Percentiles rank a stretch among this genome's conserved stretches.
Evolutionary conservation across 2,113 vertebrate species (phyloP).

Genomic region (Toxotes chatareus): DNA sequence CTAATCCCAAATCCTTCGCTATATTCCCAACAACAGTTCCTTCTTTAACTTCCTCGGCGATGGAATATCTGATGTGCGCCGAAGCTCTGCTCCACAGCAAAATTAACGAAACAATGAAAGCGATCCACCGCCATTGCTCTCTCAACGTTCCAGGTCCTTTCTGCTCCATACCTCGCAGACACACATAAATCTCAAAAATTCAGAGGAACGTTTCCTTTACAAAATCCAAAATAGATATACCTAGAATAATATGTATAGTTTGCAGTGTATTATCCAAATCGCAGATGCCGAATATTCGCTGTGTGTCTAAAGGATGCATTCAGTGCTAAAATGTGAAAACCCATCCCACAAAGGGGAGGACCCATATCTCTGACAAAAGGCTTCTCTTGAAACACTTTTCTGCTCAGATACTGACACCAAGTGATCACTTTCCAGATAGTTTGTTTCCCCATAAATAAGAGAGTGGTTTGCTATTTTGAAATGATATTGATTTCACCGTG

Average conservation of each 20-base stretch:
- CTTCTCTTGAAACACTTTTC: neutral
- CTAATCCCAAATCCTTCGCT: constrained; percentile 80
- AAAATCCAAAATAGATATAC: neutral
- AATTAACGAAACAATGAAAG: constrained; percentile 6
- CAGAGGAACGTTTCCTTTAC: neutral
- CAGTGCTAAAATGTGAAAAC: neutral
- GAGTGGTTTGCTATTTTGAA: neutral
- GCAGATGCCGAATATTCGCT: neutral
- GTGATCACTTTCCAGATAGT: neutral
- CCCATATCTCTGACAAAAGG: constrained; percentile 7
- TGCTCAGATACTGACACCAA: constrained; percentile 38
- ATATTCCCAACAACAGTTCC: constrained; percentile 76
- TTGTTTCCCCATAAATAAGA: neutral
- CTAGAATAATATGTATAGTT: neutral
- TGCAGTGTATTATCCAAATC: neutral
- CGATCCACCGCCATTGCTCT: neutral
- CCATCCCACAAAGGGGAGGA: constrained; percentile 41
- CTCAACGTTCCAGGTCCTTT: constrained; percentile 19
- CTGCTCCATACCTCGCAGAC: constrained; percentile 56
- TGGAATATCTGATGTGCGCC: constrained; percentile 76
- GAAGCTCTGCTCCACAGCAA: constrained; percentile 29
- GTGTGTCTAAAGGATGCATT: neutral
- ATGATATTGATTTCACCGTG: neutral
- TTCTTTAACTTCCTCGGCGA: constrained; percentile 75
- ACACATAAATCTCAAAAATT: neutral